Evolutionary conservation across 2,888 invertebrate genomes (phyloP).

Genomic region (Psylliodes chrysocephalus): DNA sequence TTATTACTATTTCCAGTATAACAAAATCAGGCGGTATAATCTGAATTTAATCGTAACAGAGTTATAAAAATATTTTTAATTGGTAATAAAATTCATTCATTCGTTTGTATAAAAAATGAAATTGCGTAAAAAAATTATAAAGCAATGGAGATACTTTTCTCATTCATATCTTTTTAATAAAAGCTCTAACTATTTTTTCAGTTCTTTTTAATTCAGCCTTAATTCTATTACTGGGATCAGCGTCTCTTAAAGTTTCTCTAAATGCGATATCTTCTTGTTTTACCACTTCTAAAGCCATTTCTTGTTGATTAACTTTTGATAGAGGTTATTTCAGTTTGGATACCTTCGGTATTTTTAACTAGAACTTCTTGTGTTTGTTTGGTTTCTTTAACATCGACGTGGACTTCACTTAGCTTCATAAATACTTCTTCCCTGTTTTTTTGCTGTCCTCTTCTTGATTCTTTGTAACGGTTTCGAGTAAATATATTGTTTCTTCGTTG

Average conservation of each 20-base stretch:
- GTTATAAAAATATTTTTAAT: too few relatives aligned
- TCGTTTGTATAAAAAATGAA: too few relatives aligned
- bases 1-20: too few relatives aligned
- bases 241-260: conserved; percentile 11
- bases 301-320: conserved; percentile 31
- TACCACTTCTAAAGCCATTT: conserved; percentile 13
- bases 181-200: neutral
- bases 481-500: conserved; percentile 9
- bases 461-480: conserved; percentile 14
- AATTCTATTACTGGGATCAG: conserved; percentile 21
- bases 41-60: too few relatives aligned
- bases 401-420: conserved; percentile 30
- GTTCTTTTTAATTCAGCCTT: conserved; percentile 21
- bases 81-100: too few relatives aligned
- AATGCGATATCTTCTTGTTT: conserved; percentile 17
- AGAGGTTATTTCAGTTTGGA: conserved; percentile 14
- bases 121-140: too few relatives aligned
- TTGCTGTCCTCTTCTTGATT: conserved; percentile 27
- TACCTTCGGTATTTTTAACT: conserved; percentile 6
- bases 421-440: conserved; percentile 17
- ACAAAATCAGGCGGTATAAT: too few relatives aligned
- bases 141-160: too few relatives aligned
- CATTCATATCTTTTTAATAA: too few relatives aligned
- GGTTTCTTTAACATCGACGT: conserved; percentile 28
- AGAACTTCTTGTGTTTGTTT: conserved; percentile 25